Conservation (phyloP, 2,113 vertebrate genomes). For the Urocolius indicus region DNA sequence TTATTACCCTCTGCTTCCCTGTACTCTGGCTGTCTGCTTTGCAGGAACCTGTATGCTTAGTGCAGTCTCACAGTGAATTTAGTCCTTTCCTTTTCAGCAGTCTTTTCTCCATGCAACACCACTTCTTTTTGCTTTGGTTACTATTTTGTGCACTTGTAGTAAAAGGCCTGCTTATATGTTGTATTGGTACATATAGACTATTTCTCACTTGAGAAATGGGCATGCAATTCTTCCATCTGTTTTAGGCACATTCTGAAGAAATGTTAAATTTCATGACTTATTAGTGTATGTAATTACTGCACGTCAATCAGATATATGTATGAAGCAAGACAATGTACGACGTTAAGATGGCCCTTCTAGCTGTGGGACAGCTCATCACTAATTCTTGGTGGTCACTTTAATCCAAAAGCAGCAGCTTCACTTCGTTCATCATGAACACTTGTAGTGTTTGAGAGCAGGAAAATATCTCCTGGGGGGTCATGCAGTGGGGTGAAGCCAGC, state of each 20-base stretch:
- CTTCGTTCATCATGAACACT: neutral
- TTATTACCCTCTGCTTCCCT: neutral
- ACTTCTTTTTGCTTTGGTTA: neutral
- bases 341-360: neutral
- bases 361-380: neutral
- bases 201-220: neutral
- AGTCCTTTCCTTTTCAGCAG: neutral
- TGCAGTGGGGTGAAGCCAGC: neutral
- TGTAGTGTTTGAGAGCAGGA: rapidly evolving
- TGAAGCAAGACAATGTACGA: neutral
- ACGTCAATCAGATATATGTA: neutral
- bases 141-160: neutral
- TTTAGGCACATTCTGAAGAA: neutral
- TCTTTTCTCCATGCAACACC: neutral
- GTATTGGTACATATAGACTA: neutral
- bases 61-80: neutral
- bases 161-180: neutral
- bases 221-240: neutral
- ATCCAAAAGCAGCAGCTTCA: neutral
- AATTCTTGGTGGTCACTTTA: rapidly evolving
- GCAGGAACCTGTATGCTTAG: neutral
- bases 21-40: neutral
- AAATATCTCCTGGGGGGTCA: neutral
- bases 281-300: neutral
- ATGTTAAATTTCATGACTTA: neutral